Percentiles rank a stretch among this genome's conserved stretches.
phyloP scores from a whole-genome alignment of 2,888 invertebrate genomes.

The Acronicta leporina region DNA sequence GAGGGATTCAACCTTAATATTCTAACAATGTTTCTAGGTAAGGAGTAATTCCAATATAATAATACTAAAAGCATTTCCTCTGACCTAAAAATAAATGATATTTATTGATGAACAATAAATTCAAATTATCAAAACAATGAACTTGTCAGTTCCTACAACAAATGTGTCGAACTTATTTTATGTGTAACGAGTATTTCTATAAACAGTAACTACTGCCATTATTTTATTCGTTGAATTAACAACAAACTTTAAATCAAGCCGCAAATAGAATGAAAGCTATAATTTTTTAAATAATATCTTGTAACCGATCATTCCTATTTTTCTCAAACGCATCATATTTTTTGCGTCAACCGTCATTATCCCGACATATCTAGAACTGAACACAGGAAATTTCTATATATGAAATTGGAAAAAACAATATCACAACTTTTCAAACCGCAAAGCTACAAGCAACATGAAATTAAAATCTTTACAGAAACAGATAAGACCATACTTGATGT shows the following conservation, averaged over 20 bases:
- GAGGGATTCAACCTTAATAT: too few species aligned
- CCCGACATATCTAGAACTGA: slow-evolving; percentile 21
- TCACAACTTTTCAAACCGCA: slow-evolving; percentile 45
- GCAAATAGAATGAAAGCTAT: slow-evolving; percentile 30
- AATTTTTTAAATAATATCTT: slow-evolving; percentile 14
- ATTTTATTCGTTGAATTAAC: not conserved
- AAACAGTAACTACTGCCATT: too few species aligned
- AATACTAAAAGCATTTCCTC: too few species aligned
- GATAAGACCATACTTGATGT: slow-evolving; percentile 35
- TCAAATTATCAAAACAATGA: too few species aligned
- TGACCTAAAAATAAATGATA: too few species aligned
- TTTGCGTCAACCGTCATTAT: slow-evolving; percentile 40
- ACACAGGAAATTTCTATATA: slow-evolving; percentile 44
- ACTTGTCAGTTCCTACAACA: too few species aligned
- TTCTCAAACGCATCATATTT: slow-evolving; percentile 35
- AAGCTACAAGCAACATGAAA: slow-evolving; percentile 33
- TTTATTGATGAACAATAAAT: too few species aligned
- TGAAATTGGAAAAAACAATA: slow-evolving; percentile 29
- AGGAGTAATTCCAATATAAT: too few species aligned
- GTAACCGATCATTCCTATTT: slow-evolving; percentile 38
- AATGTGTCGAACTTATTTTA: too few species aligned
- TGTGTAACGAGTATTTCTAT: too few species aligned
- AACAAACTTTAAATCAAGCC: slow-evolving; percentile 30
- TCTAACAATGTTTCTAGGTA: too few species aligned
- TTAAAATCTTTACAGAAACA: slow-evolving; percentile 54